Evolutionary conservation across 2,797 vertebrate species (phyloP), one percentile per base, ranked within the genome.

Genomic region (Echiichthys vipera): DNA sequence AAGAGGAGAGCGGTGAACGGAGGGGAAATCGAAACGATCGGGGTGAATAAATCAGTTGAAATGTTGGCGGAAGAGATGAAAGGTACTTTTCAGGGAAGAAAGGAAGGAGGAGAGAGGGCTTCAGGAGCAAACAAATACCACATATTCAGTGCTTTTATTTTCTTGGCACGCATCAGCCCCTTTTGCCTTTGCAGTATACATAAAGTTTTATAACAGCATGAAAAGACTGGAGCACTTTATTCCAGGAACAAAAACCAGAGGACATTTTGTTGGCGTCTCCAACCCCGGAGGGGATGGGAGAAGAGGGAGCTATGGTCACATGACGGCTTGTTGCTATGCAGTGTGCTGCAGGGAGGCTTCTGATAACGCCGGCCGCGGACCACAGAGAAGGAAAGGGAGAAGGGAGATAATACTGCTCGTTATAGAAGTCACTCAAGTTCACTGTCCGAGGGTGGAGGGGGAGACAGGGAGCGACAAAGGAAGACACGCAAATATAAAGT

Each of bases 251-350:
- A 30, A 58, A 56, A 51, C 9, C 25, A 7, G 4, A 61, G 18
- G 18, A 66, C 56, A 67, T 66, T n/a, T 40, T 0, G 27, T 63
- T 56, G 25, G 58, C 5, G 17, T 78, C 57, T 65, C 43, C 14
- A 63, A 30, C 65, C 66, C 72, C 43, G 36, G 22, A 72, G 83
- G 70, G 68, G 49, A 54, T 10, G 22, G 42, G 67, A 63, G 49
- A 50, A 37, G 69, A 68, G 64, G 54, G 65, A 61, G 78, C 18
- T 0, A 7, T 2, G 62, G 80, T 88, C 84, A 89, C 71, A 34
- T 86, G 88, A 69, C 1, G 9, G 51, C 72, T 82, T 78, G 88
- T 90, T 89, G 88, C 86, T 82, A 89, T 49, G 85, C 86, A 88
- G 86, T 42, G 22, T 32, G 75, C 24, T 2, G 67, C 65, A 32